phyloP scores from a whole-genome alignment of 1,140 invertebrate genomes.

The Drosophila gunungcola region DNA sequence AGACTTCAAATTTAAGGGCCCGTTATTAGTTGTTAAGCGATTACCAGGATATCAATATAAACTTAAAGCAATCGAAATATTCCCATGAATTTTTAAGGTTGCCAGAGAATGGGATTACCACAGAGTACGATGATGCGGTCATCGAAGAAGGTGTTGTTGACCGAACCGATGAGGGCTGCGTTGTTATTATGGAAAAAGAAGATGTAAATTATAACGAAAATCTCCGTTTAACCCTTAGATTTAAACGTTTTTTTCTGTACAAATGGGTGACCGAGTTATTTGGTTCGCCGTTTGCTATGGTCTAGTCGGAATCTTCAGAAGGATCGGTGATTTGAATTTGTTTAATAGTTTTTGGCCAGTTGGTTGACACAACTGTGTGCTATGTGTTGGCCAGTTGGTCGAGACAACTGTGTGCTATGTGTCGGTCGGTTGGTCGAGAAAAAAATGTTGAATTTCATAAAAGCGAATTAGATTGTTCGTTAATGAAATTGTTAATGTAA shows the following conservation, averaged over 20 bases:
- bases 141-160: not conserved
- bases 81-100: constrained; percentile 12
- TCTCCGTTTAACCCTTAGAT: too few species aligned
- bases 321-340: too few species aligned
- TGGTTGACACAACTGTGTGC: not conserved
- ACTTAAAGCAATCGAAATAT: constrained; percentile 18
- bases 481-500: not conserved
- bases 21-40: constrained; percentile 14
- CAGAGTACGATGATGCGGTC: not conserved
- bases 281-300: too few species aligned
- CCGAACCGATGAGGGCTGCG: not conserved
- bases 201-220: not conserved
- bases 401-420: constrained; percentile 5
- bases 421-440: not conserved
- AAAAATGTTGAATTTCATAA: not conserved
- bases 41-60: constrained; percentile 17
- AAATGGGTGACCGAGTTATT: too few species aligned
- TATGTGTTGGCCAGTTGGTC: not conserved
- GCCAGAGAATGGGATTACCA: constrained; percentile 7
- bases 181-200: not conserved
- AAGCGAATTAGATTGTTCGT: not conserved
- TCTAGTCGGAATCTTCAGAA: too few species aligned
- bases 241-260: too few species aligned
- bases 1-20: constrained; percentile 17
- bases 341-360: too few species aligned